These are phyloP conservation scores for Dufourea novaeangliae DNA, from an alignment of 1,140 invertebrate genomes.

Conservation along the genomic window DNA sequence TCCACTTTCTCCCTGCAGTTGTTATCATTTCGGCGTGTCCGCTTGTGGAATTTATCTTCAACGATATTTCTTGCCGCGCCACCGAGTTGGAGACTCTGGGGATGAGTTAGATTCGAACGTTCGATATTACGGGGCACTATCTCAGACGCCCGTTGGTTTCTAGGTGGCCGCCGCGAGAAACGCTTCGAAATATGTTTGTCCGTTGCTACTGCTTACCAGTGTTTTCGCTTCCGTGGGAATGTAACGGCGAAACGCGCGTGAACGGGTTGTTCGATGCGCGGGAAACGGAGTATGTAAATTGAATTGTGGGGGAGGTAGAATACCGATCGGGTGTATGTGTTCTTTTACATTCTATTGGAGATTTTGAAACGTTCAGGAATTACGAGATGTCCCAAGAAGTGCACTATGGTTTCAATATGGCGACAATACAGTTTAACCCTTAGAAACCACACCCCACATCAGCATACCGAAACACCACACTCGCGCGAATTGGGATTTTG, in stretches of 20 bases:
- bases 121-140: slow-evolving; percentile 34
- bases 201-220: slow-evolving; percentile 14
- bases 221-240: neutral
- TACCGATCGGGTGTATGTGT: neutral
- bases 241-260: neutral
- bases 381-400: no score
- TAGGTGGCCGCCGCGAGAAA: slow-evolving; percentile 3
- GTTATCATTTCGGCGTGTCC: slow-evolving; percentile 31
- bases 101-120: slow-evolving; percentile 38
- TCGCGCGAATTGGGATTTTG: no score
- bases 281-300: slow-evolving; percentile 16
- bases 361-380: neutral
- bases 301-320: neutral
- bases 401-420: no score
- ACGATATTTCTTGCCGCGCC: slow-evolving; percentile 10
- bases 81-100: slow-evolving; percentile 12
- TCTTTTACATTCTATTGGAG: no score
- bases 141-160: slow-evolving; percentile 11
- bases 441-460: no score
- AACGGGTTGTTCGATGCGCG: neutral
- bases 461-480: no score
- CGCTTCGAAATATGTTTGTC: slow-evolving; percentile 16
- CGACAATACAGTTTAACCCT: no score
- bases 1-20: slow-evolving; percentile 24
- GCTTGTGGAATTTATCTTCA: slow-evolving; percentile 29